A percentile compares a stretch with the other conserved stretches of the same genome.
Evolutionary conservation across 2,797 vertebrate species (phyloP).

Genomic region (Lepilemur septentrionalis): DNA sequence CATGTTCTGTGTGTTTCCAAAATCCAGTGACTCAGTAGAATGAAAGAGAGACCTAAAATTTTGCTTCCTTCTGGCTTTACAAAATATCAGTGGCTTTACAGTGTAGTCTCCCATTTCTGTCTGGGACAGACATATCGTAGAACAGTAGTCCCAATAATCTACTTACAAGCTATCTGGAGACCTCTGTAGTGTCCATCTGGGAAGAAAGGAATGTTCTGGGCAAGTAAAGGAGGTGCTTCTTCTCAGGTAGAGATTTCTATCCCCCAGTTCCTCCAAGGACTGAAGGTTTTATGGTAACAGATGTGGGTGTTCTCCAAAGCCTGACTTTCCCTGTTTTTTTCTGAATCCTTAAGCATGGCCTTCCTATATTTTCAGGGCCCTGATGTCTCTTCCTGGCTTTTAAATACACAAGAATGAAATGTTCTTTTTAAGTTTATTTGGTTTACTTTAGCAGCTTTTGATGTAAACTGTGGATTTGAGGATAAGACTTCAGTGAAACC

Average conservation of each 20-base stretch:
- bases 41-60: background rate
- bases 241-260: background rate
- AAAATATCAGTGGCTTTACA: background rate
- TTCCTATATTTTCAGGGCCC: background rate
- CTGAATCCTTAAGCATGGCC: background rate
- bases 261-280: background rate
- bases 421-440: constrained; percentile 49
- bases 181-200: rapidly evolving
- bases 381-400: background rate
- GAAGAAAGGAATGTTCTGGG: background rate
- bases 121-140: background rate
- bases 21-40: background rate
- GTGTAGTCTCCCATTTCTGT: background rate
- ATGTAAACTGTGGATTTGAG: constrained; percentile 23
- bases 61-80: background rate
- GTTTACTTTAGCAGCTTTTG: constrained; percentile 44
- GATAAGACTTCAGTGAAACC: background rate
- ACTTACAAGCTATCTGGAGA: background rate
- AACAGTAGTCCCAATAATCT: background rate
- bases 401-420: background rate
- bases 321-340: background rate
- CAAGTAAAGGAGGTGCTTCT: background rate
- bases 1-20: background rate
- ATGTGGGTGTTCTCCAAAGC: background rate
- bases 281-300: background rate